These are phyloP conservation scores for Podabrus alpinus DNA, from an alignment of 2,888 invertebrate genomes.

Conservation along the genomic window DNA sequence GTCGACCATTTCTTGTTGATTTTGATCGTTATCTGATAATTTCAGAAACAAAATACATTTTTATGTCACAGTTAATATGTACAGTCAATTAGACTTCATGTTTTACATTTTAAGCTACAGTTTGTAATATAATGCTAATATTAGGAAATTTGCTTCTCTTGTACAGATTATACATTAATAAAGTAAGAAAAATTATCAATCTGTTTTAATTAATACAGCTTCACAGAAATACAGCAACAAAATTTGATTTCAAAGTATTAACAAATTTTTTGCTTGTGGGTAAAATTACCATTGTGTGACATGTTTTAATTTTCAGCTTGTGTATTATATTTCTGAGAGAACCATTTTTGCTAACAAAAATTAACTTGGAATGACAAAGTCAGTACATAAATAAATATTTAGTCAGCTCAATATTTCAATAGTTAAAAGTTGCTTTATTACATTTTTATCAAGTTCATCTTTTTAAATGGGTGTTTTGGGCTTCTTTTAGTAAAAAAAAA, in stretches of 20 bases:
- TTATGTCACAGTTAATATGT: constrained; percentile 42
- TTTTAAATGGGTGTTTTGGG: too few relatives aligned
- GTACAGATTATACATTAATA: constrained; percentile 44
- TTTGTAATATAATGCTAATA: constrained; percentile 35
- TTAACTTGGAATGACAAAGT: too few relatives aligned
- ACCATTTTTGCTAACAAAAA: too few relatives aligned
- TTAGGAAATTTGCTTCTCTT: constrained; percentile 45
- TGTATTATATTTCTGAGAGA: not conserved
- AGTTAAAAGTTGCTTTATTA: too few relatives aligned
- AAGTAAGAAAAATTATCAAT: constrained; percentile 32
- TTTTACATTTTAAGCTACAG: constrained; percentile 39
- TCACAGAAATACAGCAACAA: not conserved
- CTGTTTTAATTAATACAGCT: not conserved
- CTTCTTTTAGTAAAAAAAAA: too few relatives aligned
- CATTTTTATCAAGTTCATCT: too few relatives aligned
- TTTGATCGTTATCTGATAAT: constrained; percentile 42
- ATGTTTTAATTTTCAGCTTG: not conserved
- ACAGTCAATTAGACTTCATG: constrained; percentile 42
- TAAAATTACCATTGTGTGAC: not conserved
- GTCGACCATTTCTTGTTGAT: constrained; percentile 44
- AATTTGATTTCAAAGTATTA: not conserved
- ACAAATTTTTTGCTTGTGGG: not conserved
- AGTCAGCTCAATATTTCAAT: too few relatives aligned
- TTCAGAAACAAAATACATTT: constrained; percentile 36
- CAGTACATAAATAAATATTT: too few relatives aligned